These are phyloP conservation scores for Ciconia boyciana DNA, from an alignment of 2,113 vertebrate species.

Conservation along the genomic window DNA sequence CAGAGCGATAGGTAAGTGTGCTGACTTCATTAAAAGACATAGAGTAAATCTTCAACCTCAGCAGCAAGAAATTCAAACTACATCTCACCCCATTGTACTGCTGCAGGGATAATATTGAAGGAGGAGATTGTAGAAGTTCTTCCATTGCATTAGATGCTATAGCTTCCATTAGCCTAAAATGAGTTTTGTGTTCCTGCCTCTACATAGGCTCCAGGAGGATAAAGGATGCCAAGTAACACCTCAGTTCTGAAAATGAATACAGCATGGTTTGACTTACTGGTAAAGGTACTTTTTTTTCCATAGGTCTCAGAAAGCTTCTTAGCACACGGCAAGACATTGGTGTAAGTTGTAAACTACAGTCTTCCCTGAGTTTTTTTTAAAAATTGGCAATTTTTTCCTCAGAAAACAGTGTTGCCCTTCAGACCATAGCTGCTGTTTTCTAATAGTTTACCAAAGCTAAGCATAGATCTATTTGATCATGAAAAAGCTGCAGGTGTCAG, in stretches of 20 bases:
- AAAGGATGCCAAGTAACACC: neutral
- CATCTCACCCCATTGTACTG: neutral
- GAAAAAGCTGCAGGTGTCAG: neutral
- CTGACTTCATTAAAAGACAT: neutral
- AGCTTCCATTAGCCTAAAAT: neutral
- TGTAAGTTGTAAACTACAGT: neutral
- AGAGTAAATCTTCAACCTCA: neutral
- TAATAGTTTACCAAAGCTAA: neutral
- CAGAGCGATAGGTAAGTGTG: neutral
- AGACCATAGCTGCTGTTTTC: neutral
- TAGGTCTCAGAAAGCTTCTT: neutral
- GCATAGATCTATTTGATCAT: neutral
- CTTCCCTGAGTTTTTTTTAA: neutral
- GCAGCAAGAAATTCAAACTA: neutral
- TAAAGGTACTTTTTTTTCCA: neutral
- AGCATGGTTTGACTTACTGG: neutral
- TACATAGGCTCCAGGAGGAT: neutral
- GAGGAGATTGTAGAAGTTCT: neutral
- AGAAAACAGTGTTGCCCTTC: neutral
- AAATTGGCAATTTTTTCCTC: neutral
- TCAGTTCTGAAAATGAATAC: neutral
- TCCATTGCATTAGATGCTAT: neutral
- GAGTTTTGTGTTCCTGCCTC: neutral
- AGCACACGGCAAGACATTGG: neutral
- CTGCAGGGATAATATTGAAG: neutral